Evolutionary conservation across 1,140 invertebrate species (phyloP).

Genomic region (Drosophila tsacasi): DNA sequence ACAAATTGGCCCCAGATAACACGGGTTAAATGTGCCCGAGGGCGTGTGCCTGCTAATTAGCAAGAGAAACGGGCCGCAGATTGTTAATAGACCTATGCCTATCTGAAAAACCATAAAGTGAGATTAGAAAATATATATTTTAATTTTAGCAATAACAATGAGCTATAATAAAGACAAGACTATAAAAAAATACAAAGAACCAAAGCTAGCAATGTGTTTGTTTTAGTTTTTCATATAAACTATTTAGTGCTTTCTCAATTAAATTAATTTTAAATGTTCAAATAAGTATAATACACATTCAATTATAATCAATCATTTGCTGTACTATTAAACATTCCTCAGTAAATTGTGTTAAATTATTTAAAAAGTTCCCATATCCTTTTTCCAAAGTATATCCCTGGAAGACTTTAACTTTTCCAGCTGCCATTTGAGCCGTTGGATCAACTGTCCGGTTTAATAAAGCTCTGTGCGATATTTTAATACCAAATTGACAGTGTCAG

Average conservation of each 20-base stretch:
- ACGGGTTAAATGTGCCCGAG: constrained; percentile 17
- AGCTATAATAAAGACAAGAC: neutral
- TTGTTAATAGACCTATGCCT: neutral
- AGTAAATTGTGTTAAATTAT: neutral
- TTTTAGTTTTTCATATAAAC: neutral
- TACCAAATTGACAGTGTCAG: constrained; percentile 70
- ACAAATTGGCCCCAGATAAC: constrained; percentile 36
- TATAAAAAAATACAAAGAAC: neutral
- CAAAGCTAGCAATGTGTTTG: neutral
- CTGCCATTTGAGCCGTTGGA: constrained; percentile 20
- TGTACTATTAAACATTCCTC: neutral
- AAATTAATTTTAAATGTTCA: neutral
- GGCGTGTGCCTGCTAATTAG: constrained; percentile 11
- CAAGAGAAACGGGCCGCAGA: neutral
- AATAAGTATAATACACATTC: neutral
- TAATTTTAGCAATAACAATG: neutral
- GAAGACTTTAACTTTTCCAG: neutral
- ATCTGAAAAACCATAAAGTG: neutral
- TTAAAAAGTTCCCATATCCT: neutral
- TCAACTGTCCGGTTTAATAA: constrained; percentile 44
- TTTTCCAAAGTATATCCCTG: neutral
- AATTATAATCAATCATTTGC: neutral
- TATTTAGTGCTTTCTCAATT: neutral
- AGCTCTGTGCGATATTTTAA: constrained; percentile 65
- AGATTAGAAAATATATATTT: neutral